phyloP scores from a whole-genome alignment of 2,888 invertebrate genomes.

The Caenorhabditis wallacei region DNA sequence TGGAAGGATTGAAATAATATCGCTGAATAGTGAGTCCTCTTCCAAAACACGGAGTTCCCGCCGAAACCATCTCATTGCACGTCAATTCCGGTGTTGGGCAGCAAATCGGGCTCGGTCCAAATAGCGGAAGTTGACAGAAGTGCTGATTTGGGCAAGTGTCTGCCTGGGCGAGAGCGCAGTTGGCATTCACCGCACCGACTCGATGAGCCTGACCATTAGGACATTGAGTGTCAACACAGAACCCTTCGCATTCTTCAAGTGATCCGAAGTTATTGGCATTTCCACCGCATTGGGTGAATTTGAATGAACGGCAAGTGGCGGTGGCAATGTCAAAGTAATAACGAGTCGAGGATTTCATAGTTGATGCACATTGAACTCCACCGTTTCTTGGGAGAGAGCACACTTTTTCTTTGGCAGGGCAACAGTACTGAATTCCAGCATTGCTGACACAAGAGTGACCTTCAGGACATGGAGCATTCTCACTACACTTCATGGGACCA shows the following conservation, averaged over 20 bases:
- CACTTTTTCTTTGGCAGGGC: constrained; percentile 76
- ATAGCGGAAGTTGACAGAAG: constrained; percentile 79
- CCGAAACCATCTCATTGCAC: constrained; percentile 79
- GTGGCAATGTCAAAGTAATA: constrained; percentile 75
- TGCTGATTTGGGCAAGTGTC: constrained; percentile 80
- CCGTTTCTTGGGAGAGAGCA: constrained; percentile 68
- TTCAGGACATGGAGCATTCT: constrained; percentile 80
- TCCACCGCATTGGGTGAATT: constrained; percentile 81
- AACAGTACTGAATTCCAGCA: constrained; percentile 81
- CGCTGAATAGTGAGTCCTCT: constrained; percentile 78
- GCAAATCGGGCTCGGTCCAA: constrained; percentile 79
- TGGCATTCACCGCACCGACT: constrained; percentile 81
- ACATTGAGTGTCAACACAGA: constrained; percentile 82
- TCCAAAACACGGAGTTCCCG: constrained; percentile 82
- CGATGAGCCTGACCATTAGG: constrained; percentile 76
- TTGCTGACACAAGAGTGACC: constrained; percentile 81
- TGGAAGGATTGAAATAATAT: constrained; percentile 79
- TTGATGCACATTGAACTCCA: constrained; percentile 72
- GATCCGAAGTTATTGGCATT: constrained; percentile 82
- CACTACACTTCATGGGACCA: constrained; percentile 77
- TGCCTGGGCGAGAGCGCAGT: constrained; percentile 74
- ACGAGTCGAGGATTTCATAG: constrained; percentile 68
- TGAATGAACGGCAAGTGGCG: constrained; percentile 74
- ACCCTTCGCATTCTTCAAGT: constrained; percentile 83
- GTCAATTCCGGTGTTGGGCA: constrained; percentile 79